phyloP scores from a whole-genome alignment of 2,888 invertebrate genomes.

The Actias luna region DNA sequence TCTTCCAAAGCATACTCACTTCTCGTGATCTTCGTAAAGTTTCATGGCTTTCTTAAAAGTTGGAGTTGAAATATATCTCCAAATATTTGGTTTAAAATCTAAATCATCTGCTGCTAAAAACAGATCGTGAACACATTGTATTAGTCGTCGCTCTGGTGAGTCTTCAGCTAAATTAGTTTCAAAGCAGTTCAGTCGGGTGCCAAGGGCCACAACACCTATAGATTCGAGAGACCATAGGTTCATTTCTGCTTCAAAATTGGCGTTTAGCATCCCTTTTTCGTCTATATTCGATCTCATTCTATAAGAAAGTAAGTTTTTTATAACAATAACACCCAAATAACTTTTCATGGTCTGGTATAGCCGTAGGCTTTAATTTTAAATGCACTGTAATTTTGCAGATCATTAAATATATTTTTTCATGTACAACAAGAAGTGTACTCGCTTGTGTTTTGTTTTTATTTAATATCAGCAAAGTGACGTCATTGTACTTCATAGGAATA shows the following conservation, averaged over 20 bases:
- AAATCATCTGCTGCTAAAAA: slow-evolving; percentile 43
- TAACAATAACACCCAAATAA: too few relatives aligned
- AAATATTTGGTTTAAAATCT: slow-evolving; percentile 57
- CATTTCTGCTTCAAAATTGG: slow-evolving; percentile 78
- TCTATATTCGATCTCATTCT: slow-evolving; percentile 79
- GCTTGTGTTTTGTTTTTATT: too few relatives aligned
- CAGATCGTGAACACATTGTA: slow-evolving; percentile 53
- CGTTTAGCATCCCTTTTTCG: slow-evolving; percentile 76
- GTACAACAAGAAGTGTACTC: too few relatives aligned
- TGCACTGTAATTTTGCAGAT: too few relatives aligned
- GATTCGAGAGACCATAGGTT: slow-evolving; percentile 85
- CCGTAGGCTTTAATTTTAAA: too few relatives aligned
- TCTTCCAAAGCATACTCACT: slow-evolving; percentile 37
- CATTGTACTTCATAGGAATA: too few relatives aligned
- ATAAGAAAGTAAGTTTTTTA: slow-evolving; percentile 19
- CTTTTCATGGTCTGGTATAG: too few relatives aligned
- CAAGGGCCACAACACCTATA: slow-evolving; percentile 61
- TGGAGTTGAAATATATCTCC: slow-evolving; percentile 52
- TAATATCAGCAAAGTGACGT: too few relatives aligned
- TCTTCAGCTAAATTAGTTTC: slow-evolving; percentile 53
- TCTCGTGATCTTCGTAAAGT: slow-evolving; percentile 53
- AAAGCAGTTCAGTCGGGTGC: slow-evolving; percentile 60
- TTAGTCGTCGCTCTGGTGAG: slow-evolving; percentile 54
- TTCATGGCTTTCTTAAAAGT: slow-evolving; percentile 55
- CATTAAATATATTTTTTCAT: too few relatives aligned